Conservation (phyloP, 2,888 invertebrate genomes). For the Lasius fuliginosus region DNA sequence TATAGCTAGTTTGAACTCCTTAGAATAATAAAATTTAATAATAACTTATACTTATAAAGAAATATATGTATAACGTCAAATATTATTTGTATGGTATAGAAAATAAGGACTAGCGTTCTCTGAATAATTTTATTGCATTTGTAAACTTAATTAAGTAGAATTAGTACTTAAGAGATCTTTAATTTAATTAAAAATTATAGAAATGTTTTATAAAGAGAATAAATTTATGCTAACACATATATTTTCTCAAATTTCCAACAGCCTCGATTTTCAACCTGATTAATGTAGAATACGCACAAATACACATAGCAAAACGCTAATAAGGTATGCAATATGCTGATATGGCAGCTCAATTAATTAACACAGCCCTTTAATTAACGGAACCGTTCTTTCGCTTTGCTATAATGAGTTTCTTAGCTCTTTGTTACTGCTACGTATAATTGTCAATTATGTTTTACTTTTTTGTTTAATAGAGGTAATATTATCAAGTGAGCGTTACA, state of each 20-base stretch:
- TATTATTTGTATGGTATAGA: neutral
- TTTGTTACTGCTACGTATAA: constrained; percentile 30
- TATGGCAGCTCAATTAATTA: constrained; percentile 25
- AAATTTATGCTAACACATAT: neutral
- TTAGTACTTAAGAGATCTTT: neutral
- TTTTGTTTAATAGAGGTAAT: constrained; percentile 1
- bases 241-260: neutral
- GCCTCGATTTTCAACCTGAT: neutral
- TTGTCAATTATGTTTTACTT: neutral
- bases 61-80: neutral
- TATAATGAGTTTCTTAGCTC: neutral
- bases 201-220: neutral
- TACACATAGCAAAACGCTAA: neutral
- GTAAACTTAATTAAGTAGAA: neutral
- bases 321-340: neutral
- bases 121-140: neutral
- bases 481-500: too few relatives aligned
- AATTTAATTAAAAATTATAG: neutral
- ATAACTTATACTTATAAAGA: neutral
- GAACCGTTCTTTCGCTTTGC: neutral
- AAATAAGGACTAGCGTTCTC: neutral
- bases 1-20: neutral
- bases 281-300: constrained; percentile 1
- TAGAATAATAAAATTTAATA: neutral
- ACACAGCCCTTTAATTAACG: constrained; percentile 24